Evolutionary conservation across 2,888 invertebrate genomes (phyloP), one percentile per base, ranked within the genome.

Genomic region (Brenthis daphne): DNA sequence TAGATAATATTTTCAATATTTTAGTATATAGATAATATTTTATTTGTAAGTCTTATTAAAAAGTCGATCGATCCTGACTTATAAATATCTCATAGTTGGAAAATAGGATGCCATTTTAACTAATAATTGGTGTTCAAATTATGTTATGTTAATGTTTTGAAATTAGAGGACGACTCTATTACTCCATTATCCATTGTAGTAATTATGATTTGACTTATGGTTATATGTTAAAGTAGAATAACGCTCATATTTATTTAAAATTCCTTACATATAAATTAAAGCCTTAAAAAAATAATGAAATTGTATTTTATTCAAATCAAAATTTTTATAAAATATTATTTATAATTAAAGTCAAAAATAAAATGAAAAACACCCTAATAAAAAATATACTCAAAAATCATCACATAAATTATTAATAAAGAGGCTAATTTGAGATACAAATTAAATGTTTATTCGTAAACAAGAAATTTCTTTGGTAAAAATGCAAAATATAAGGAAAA

Each of bases 21-120:
- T 20, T 29, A n/a, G 2, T 43, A 43, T 43, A 37, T 12, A 53
- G 6, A 24, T 6, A 24, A 8, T 37, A 8, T 37, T 43, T 43
- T 43, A 43, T 43, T 11, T 3, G 8, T 2, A 43, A 3, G 37
- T 37, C 8, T 37, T 43, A 43, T 43, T 93, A 93, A 92, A 93
- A 92, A 93, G 89, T 90, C 90, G 89, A 90, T 90, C 90, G 84
- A 77, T 75, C 78, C 77, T 78, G 82, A 82, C 86, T 88, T 89
- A 89, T 87, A 85, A 85, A 89, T 85, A 87, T 86, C 79, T 85
- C 85, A 85, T 83, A 84, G 81, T 82, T 85, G 79, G 77, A 84
- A 85, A 87, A 86, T 77, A 74, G 74, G 61, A 70, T 72, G 70
- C 58, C 68, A 71, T 69, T 71, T 71, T 66, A 68, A 68, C 58